These are phyloP conservation scores for Mesaphorura yosii DNA, from an alignment of 1,140 invertebrate genomes.

Conservation along the genomic window DNA sequence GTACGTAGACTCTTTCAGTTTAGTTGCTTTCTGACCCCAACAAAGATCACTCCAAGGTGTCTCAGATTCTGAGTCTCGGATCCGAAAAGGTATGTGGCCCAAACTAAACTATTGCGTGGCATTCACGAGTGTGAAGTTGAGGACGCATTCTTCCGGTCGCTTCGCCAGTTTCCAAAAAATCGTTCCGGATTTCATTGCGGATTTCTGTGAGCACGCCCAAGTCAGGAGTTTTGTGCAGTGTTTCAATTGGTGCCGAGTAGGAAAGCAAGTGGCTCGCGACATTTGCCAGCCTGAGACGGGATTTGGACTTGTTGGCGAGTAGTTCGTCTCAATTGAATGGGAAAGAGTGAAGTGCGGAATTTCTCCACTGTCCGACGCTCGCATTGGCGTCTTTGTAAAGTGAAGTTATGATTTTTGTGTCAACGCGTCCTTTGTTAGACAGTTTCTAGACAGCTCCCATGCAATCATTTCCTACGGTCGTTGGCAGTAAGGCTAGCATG, in stretches of 20 bases:
- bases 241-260: neutral
- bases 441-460: too few species aligned
- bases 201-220: neutral
- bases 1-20: constrained; percentile 29
- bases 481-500: too few species aligned
- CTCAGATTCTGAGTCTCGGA: neutral
- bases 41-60: constrained; percentile 15
- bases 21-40: constrained; percentile 22
- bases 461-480: too few species aligned
- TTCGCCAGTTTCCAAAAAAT: neutral
- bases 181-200: neutral
- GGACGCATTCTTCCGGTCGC: neutral
- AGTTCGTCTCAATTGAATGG: too few species aligned
- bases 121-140: neutral
- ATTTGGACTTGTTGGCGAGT: neutral
- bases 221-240: too few species aligned
- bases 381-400: too few species aligned
- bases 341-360: neutral
- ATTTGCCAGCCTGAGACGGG: neutral
- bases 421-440: too few species aligned
- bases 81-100: neutral
- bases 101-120: neutral
- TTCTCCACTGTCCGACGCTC: neutral
- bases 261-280: neutral
- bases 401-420: too few species aligned